Evolutionary conservation across 2,888 invertebrate species (phyloP), one percentile per base, ranked within the genome.

Genomic region (Drosophila suboccidentalis): DNA sequence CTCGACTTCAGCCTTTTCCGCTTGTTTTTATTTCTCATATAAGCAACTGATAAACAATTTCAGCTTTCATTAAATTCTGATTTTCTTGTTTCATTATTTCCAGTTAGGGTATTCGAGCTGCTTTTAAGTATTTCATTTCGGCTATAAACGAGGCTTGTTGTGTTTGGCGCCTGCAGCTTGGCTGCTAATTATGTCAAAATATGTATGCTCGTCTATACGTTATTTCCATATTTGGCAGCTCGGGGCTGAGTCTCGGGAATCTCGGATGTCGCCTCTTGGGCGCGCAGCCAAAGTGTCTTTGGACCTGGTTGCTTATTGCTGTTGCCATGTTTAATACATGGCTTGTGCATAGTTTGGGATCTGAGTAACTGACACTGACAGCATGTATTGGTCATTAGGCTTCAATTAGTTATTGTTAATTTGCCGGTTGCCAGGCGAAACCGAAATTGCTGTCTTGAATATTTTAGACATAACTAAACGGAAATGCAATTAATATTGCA

Each of bases 321-420:
- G 47, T 59, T n/a, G 39, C 55, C 29, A n/a, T 32, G 11, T 29
- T 34, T 62, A 34, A 39, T 61, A 47, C 46, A 57, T 10, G 36
- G 26, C 34, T 43, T 17, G 29, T 58, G 50, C 43, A 51, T 58
- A 67, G 43, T 66, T 77, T n/a, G 44, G 46, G n/a, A n/a, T 36
- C n/a, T 55, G 41, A 34, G 26, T 29, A 54, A 34, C 43, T 66
- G 58, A 50, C 55, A 44, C 51, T 65, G 63, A 64, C 36, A 36
- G 63, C 69, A 68, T 68, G 67, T 68, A 71, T 69, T 78, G 75
- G 72, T 71, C 86, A 86, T 88, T 88, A 86, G 71, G 53, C 64
- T 59, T 63, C 78, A 88, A 84, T 88, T 88, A 88, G 71, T 86
- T 83, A 80, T 83, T 88, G 87, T 84, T 86, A 88, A 86, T 88